Evolutionary conservation across 1,140 invertebrate genomes (phyloP), one percentile per base, ranked within the genome.

Genomic region (Drosophila paulistorum): DNA sequence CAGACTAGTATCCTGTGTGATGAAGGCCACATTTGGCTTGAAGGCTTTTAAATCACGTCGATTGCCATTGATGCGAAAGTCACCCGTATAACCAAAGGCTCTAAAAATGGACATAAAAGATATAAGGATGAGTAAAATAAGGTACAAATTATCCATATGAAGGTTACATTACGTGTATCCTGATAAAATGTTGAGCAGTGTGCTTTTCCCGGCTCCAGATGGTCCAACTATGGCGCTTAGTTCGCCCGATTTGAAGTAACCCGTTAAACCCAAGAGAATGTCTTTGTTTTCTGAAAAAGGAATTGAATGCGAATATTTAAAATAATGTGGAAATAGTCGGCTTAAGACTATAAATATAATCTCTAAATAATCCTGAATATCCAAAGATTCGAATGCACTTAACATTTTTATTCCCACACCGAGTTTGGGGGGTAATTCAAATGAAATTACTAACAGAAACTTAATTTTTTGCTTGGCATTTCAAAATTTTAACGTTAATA

Each of bases 1-100:
- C 6, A 99, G 93, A 78, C 95, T 94, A 82, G 98, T 97, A 79
- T 98, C 96, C 92, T 98, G 98, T 93, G 97, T 96, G 68, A 98
- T 98, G 89, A 98, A 99, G 65, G 96, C 97, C 0, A 97, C 97
- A 76, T 96, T 94, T 83, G 96, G 95, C 39, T 97, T 94, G 90
- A 98, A 98, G 68, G 95, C 94, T 51, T 95, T 94, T 30, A 94
- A 94, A 90, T 97, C 95, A 45, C 98, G 93, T 6, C 94, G 91
- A 14, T 93, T 93, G 1, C 95, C 96, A 84, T 98, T 98, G 1
- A 97, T 92, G 35, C 90, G 93, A 94, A 95, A 81, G 71, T 92
- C 71, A 93, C 95, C 90, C 10, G 72, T 62, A 14, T 79, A 87
- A 61, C 90, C 90, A 60, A 45, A 68, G 0, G 67, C 26, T 41